Evolutionary conservation across 1,140 invertebrate genomes (phyloP).

Genomic region (Reticulitermes speratus): DNA sequence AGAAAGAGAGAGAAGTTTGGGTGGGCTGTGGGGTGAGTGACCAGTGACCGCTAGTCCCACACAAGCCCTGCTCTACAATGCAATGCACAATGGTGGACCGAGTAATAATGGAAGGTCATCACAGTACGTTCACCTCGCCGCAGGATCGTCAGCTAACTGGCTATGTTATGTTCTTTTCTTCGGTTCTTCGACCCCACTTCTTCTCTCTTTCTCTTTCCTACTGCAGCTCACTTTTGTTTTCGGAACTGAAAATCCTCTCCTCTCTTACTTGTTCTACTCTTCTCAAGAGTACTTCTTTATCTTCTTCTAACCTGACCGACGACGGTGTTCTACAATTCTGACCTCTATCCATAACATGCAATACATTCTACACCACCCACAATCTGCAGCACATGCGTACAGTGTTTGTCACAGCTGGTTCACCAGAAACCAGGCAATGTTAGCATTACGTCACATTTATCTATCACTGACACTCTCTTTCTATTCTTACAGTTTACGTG

Average conservation of each 20-base stretch:
- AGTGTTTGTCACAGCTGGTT: too few relatives aligned
- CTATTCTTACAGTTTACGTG: too few relatives aligned
- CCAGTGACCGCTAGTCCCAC: slow-evolving; percentile 51
- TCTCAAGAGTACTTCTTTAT: slow-evolving; percentile 52
- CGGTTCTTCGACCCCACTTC: slow-evolving; percentile 44
- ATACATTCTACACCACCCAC: not conserved
- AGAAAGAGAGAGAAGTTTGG: not conserved
- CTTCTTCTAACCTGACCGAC: slow-evolving; percentile 78
- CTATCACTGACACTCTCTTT: too few relatives aligned
- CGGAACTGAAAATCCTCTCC: slow-evolving; percentile 49
- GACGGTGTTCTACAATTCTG: slow-evolving; percentile 45
- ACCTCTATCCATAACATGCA: not conserved
- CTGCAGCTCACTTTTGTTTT: slow-evolving; percentile 42
- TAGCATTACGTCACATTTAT: too few relatives aligned
- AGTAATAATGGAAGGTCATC: slow-evolving; percentile 26
- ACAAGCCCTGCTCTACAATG: slow-evolving; percentile 45
- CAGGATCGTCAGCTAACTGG: slow-evolving; percentile 48
- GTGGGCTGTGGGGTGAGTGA: slow-evolving; percentile 33
- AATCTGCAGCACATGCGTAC: not conserved
- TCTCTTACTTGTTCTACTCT: slow-evolving; percentile 39
- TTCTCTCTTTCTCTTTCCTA: slow-evolving; percentile 43
- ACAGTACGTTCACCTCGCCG: slow-evolving; percentile 48
- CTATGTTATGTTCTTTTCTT: slow-evolving; percentile 25
- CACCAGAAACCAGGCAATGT: too few relatives aligned
- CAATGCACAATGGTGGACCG: not conserved